A percentile compares a stretch with the other conserved stretches of the same genome.
phyloP scores from a whole-genome alignment of 2,797 vertebrate species.

The Acrossocheilus fasciatus region DNA sequence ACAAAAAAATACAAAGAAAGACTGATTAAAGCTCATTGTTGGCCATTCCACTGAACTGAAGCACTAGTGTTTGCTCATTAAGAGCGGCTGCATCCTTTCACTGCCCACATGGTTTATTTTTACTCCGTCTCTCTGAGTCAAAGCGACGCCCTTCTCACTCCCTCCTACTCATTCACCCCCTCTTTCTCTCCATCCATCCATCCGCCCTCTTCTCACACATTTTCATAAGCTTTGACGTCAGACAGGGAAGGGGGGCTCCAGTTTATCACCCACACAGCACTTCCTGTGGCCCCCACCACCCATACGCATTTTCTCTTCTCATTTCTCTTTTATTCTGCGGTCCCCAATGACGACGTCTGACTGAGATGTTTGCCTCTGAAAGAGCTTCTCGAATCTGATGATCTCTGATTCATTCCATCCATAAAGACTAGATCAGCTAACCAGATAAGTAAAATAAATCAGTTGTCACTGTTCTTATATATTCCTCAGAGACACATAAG shows the following conservation, averaged over 20 bases:
- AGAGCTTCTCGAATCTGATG: conserved; percentile 56
- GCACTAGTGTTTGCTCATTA: conserved; percentile 49
- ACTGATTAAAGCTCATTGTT: conserved; percentile 33
- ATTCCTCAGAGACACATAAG: neutral
- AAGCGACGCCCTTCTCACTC: conserved; percentile 87
- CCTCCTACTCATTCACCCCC: conserved; percentile 85
- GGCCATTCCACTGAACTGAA: conserved; percentile 25
- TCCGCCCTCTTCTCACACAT: conserved; percentile 81
- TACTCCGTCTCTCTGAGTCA: conserved; percentile 83
- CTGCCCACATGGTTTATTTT: conserved; percentile 88
- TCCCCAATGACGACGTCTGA: conserved; percentile 65
- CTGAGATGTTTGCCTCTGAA: conserved; percentile 41
- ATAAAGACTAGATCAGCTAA: neutral
- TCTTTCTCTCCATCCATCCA: conserved; percentile 77
- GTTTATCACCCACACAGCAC: conserved; percentile 76
- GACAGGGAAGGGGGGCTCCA: conserved; percentile 69
- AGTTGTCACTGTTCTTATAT: neutral
- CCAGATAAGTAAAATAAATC: neutral
- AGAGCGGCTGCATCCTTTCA: conserved; percentile 81
- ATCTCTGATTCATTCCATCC: conserved; percentile 8
- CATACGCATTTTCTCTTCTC: conserved; percentile 63
- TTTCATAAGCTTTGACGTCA: conserved; percentile 80
- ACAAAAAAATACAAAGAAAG: conserved; percentile 18
- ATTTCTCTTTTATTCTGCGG: conserved; percentile 42
- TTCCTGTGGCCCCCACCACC: conserved; percentile 72